These are phyloP conservation scores for Menura novaehollandiae DNA, from an alignment of 2,113 vertebrate species.

Conservation along the genomic window DNA sequence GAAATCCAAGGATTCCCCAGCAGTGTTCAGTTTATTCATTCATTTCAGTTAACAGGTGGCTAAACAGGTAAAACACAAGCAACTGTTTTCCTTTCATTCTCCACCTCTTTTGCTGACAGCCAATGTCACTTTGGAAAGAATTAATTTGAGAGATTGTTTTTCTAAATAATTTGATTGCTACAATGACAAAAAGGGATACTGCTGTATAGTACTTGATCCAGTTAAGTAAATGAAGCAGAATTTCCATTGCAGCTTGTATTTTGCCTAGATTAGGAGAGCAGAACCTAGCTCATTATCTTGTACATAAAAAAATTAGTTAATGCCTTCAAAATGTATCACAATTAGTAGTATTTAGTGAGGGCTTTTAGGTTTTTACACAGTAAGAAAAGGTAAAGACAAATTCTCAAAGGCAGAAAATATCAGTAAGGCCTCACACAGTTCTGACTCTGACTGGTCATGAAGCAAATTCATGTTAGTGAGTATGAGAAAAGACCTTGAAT, in stretches of 20 bases:
- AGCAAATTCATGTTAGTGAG: not conserved
- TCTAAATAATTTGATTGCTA: not conserved
- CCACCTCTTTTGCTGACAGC: not conserved
- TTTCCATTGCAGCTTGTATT: not conserved
- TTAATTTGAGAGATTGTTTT: not conserved
- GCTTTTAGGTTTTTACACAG: not conserved
- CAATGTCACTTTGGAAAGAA: not conserved
- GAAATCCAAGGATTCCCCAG: not conserved
- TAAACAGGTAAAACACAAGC: not conserved
- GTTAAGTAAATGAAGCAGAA: not conserved
- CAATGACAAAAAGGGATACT: not conserved
- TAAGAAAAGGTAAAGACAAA: not conserved
- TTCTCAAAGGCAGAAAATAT: not conserved
- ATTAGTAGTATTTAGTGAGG: not conserved
- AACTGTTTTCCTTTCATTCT: not conserved
- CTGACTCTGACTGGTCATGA: not conserved
- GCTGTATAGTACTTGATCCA: not conserved
- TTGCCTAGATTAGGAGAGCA: not conserved
- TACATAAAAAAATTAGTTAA: not conserved
- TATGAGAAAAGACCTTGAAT: not conserved
- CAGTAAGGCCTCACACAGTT: not conserved
- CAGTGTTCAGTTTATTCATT: not conserved
- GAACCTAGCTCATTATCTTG: not conserved
- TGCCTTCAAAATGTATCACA: accelerated
- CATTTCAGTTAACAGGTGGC: conserved; percentile 20